Evolutionary conservation across 2,797 vertebrate species (phyloP), one percentile per base, ranked within the genome.

Genomic region (Sebastes elongatus): DNA sequence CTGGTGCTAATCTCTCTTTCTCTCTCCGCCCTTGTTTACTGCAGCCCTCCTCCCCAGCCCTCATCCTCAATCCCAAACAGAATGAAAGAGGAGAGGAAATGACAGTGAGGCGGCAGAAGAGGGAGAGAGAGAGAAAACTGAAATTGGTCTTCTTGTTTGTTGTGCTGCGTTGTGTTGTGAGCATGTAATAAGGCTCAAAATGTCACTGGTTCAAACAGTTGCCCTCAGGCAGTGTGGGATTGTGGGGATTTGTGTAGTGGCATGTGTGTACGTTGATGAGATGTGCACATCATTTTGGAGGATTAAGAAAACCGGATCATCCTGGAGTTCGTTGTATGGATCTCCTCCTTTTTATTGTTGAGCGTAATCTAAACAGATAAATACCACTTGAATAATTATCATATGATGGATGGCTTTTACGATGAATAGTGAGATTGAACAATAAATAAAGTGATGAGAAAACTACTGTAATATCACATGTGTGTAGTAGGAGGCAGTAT

Each of bases 1-100:
- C 96, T 96, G 95, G 95, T 96, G 96, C 96, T 97, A 97, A 97
- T 98, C 97, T 97, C 96, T 95, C 90, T 91, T 89, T 88, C 64
- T 89, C 85, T 84, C 87, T 61, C 86, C 73, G 49, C 76, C 83
- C 87, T 89, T 93, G 86, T 94, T 94, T 93, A 88, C 85, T 79
- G 79, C 88, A 86, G 82, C 82, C 87, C 85, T 83, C 82, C 77
- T 86, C 87, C 84, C 65, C 80, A 75, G 65, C 82, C 81, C 85
- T 87, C 88, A 76, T 93, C 87, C 84, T 88, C 88, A 89, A 89
- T 90, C 88, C 89, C 86, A 90, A 88, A 89, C 83, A 91, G 75
- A 88, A 89, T 87, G 84, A 88, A 87, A 86, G 79, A 78, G 71
- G 76, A 78, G 64, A 86, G 86, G 88, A 87, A 88, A 90, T 89